Percentiles rank a stretch among this genome's conserved stretches.
These are phyloP conservation scores for Ceratoteleas bidentatus DNA, from an alignment of 1,140 invertebrate genomes.

Conservation along the genomic window DNA sequence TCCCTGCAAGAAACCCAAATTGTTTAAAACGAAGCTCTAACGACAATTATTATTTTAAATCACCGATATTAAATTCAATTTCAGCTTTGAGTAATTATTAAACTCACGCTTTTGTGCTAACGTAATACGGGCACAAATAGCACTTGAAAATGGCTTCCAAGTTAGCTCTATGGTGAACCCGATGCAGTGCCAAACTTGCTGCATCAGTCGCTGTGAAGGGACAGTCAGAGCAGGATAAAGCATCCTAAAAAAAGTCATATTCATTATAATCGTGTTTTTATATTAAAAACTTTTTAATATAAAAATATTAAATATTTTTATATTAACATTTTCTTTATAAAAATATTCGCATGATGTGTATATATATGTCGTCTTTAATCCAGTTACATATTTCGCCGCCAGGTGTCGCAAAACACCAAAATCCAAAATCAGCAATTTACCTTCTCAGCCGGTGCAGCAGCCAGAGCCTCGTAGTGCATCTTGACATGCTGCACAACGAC, in stretches of 20 bases:
- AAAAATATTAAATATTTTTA: too few relatives aligned
- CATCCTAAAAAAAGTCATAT: slow-evolving; percentile 64
- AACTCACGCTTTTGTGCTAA: slow-evolving; percentile 83
- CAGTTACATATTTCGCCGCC: too few relatives aligned
- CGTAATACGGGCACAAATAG: slow-evolving; percentile 90
- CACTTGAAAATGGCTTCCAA: slow-evolving; percentile 89
- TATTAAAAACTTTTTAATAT: too few relatives aligned
- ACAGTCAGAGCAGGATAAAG: slow-evolving; percentile 85
- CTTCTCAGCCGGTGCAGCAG: slow-evolving; percentile 48
- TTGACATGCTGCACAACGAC: slow-evolving; percentile 86
- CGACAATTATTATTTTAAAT: too few relatives aligned
- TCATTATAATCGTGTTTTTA: too few relatives aligned
- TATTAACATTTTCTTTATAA: too few relatives aligned
- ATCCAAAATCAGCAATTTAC: slow-evolving; percentile 37
- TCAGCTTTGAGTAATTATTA: slow-evolving; percentile 12
- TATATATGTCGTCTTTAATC: too few relatives aligned
- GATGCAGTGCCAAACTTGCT: slow-evolving; percentile 85
- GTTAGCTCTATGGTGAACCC: slow-evolving; percentile 87
- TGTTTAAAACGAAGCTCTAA: too few relatives aligned
- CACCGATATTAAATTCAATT: too few relatives aligned
- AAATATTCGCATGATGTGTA: too few relatives aligned
- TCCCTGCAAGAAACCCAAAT: slow-evolving; percentile 70
- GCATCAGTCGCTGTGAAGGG: slow-evolving; percentile 87
- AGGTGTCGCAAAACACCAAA: too few relatives aligned
- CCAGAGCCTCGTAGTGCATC: slow-evolving; percentile 82